Conservation (phyloP, 1,140 invertebrate species). For the Atopsyche davidsoni region DNA sequence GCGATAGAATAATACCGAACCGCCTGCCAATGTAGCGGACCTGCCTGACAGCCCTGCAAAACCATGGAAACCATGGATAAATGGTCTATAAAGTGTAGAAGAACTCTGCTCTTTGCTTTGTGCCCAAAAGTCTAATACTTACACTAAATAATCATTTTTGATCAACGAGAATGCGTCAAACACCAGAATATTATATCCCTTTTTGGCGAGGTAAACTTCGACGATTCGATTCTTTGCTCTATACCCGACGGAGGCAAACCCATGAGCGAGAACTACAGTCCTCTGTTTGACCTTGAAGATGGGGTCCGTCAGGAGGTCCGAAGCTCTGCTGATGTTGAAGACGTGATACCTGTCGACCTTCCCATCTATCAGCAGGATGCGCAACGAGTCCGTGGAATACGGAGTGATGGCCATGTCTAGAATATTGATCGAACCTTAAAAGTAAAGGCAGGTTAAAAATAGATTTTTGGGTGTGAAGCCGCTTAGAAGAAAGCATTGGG, state of each 20-base stretch:
- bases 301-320: constrained; percentile 5
- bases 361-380: constrained; percentile 6
- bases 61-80: too few relatives aligned
- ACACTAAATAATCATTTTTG: constrained; percentile 6
- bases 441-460: too few relatives aligned
- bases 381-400: constrained; percentile 8
- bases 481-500: too few relatives aligned
- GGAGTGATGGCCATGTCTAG: too few relatives aligned
- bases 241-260: constrained; percentile 9
- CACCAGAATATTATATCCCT: constrained; percentile 11
- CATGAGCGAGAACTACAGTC: constrained; percentile 9
- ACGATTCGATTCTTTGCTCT: background rate
- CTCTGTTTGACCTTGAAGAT: constrained; percentile 14
- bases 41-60: constrained; percentile 1
- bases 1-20: constrained; percentile 8
- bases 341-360: background rate
- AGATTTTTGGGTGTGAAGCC: too few relatives aligned
- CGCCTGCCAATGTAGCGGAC: constrained; percentile 3
- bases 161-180: background rate
- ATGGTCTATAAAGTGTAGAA: too few relatives aligned
- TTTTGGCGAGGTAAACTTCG: constrained; percentile 1
- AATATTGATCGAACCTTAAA: too few relatives aligned
- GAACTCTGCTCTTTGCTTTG: too few relatives aligned
- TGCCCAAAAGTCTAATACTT: too few relatives aligned
- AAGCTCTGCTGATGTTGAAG: constrained; percentile 24